Conservation (phyloP, 2,888 invertebrate species). For the Eristalis tenax region DNA sequence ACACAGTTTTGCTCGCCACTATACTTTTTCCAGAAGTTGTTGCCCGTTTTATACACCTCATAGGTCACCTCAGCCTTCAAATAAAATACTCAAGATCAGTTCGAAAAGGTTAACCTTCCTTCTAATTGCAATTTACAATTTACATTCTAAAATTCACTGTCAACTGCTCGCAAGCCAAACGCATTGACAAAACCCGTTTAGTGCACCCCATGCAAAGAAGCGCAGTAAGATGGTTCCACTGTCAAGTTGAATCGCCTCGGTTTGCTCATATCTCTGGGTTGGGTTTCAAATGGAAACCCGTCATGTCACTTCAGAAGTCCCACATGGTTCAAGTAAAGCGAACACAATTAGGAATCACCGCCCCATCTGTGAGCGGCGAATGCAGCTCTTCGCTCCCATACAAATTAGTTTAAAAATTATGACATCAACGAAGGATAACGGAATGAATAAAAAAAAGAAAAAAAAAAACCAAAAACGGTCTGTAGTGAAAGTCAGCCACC, state of each 20-base stretch:
- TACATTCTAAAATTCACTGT: too few relatives aligned
- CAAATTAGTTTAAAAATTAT: slow-evolving; percentile 71
- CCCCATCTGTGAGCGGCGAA: slow-evolving; percentile 8
- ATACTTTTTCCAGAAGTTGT: too few relatives aligned
- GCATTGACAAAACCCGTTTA: not conserved
- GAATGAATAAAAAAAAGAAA: not conserved
- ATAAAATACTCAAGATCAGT: too few relatives aligned
- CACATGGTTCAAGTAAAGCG: not conserved
- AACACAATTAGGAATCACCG: not conserved
- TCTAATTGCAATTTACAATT: too few relatives aligned
- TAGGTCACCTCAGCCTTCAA: too few relatives aligned
- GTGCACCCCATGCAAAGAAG: not conserved
- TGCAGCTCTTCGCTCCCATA: slow-evolving; percentile 40
- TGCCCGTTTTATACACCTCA: too few relatives aligned
- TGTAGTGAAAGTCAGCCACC: not conserved
- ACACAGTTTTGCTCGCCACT: too few relatives aligned
- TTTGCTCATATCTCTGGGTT: not conserved
- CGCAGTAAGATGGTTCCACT: not conserved
- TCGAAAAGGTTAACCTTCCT: too few relatives aligned
- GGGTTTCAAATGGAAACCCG: not conserved
- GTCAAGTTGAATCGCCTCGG: slow-evolving; percentile 28
- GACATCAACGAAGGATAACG: slow-evolving; percentile 59
- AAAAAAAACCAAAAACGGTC: too few relatives aligned
- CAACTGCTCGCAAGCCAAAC: not conserved
- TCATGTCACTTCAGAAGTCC: not conserved